A percentile compares a stretch with the other conserved stretches of the same genome.
These are phyloP conservation scores for Nothobranchius furzeri DNA, from an alignment of 2,113 vertebrate species.

Conservation along the genomic window DNA sequence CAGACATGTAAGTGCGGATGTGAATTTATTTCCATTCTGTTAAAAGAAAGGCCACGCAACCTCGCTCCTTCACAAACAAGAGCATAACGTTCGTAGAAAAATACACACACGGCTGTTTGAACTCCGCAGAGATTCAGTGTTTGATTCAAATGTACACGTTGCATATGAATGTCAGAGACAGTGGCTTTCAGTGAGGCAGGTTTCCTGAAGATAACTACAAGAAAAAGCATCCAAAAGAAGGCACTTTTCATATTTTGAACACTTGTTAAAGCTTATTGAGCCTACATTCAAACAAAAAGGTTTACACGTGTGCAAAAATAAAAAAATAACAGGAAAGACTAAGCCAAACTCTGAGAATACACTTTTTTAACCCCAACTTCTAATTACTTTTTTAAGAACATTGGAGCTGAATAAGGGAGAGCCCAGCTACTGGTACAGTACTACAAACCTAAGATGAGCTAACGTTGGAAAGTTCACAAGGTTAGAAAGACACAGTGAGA, in stretches of 20 bases:
- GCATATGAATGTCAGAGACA: constrained; percentile 66
- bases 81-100: constrained; percentile 76
- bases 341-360: constrained; percentile 31
- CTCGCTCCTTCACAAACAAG: constrained; percentile 69
- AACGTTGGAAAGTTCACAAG: constrained; percentile 66
- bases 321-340: constrained; percentile 35
- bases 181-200: constrained; percentile 56
- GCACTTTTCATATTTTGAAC: constrained; percentile 58
- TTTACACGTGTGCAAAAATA: constrained; percentile 44
- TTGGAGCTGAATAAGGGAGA: constrained; percentile 53
- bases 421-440: constrained; percentile 68
- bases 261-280: constrained; percentile 69
- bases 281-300: constrained; percentile 67
- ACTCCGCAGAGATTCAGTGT: constrained; percentile 76
- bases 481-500: constrained; percentile 50
- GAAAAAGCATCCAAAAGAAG: constrained; percentile 54
- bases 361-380: constrained; percentile 20
- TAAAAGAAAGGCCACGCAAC: constrained; percentile 60
- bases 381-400: constrained; percentile 31
- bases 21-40: constrained; percentile 72
- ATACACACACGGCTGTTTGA: constrained; percentile 78
- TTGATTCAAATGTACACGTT: constrained; percentile 79
- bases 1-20: constrained; percentile 47
- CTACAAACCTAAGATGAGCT: constrained; percentile 59
- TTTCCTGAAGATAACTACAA: constrained; percentile 52